These are phyloP conservation scores for Pelobates fuscus DNA, from an alignment of 2,113 vertebrate genomes.

Conservation along the genomic window DNA sequence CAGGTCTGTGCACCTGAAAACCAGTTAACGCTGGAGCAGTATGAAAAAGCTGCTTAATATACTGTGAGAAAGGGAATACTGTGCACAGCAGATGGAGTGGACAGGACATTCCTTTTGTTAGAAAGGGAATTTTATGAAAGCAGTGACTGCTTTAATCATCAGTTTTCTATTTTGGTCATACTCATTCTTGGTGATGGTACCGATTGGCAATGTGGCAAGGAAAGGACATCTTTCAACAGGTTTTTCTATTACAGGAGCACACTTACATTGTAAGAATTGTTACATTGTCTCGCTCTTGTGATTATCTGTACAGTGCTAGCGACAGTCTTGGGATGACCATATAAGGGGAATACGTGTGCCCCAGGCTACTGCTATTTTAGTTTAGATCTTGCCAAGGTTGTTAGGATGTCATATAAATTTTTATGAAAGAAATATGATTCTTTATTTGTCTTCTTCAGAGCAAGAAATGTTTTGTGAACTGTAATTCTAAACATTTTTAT, in stretches of 20 bases:
- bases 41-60: too few relatives aligned
- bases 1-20: too few relatives aligned
- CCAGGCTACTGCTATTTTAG: conserved; percentile 24
- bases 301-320: background rate
- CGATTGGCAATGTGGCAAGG: background rate
- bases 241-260: background rate
- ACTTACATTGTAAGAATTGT: background rate
- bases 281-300: background rate
- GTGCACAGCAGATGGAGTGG: too few relatives aligned
- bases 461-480: too few relatives aligned
- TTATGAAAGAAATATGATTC: too few relatives aligned
- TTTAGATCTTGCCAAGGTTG: background rate
- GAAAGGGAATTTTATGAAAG: background rate
- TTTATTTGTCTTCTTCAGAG: too few relatives aligned
- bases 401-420: background rate
- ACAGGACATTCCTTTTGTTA: background rate
- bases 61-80: too few relatives aligned
- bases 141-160: background rate
- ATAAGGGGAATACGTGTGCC: conserved; percentile 6
- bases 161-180: background rate
- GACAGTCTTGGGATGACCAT: background rate
- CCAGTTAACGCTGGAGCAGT: too few relatives aligned
- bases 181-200: background rate
- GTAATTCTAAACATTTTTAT: too few relatives aligned
- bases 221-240: background rate